These are phyloP conservation scores for Sinodicranocentrus sp. DNA, from an alignment of 2,888 invertebrate genomes.

Conservation along the genomic window DNA sequence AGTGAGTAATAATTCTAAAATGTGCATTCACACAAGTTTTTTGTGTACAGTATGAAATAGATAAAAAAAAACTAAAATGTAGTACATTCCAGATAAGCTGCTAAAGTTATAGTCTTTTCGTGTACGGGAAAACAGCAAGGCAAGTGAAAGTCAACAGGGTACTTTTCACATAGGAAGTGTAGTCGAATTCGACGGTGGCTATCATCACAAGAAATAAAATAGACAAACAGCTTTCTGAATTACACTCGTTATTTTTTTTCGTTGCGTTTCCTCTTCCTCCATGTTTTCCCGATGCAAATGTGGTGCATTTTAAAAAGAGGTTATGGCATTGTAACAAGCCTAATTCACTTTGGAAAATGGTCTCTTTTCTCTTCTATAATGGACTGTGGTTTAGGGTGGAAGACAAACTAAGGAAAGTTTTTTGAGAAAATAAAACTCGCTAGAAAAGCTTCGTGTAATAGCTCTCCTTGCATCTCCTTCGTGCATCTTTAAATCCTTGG, in stretches of 20 bases:
- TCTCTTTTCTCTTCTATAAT: background rate
- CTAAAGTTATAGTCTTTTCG: no score
- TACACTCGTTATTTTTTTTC: background rate
- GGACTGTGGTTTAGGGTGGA: background rate
- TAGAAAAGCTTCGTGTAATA: no score
- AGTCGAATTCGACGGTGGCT: background rate
- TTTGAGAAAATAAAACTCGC: no score
- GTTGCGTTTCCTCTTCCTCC: background rate
- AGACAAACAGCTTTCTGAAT: slow-evolving; percentile 18
- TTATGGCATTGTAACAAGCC: slow-evolving; percentile 26
- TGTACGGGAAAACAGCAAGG: no score
- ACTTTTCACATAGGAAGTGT: background rate
- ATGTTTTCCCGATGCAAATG: slow-evolving; percentile 3
- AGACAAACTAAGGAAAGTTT: no score
- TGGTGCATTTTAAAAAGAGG: slow-evolving; percentile 10
- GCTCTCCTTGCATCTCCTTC: no score
- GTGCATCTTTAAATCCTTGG: no score
- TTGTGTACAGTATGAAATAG: no score
- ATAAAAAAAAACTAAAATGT: no score
- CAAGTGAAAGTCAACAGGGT: no score
- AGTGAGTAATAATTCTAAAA: slow-evolving; percentile 5
- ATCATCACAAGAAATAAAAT: slow-evolving; percentile 25
- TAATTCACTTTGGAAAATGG: slow-evolving; percentile 6
- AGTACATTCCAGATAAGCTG: no score
- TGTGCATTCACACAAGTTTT: slow-evolving; percentile 2